Percentiles rank a stretch among this genome's conserved stretches.
Conservation (phyloP, 2,797 vertebrate genomes). For the Zalophus californianus region DNA sequence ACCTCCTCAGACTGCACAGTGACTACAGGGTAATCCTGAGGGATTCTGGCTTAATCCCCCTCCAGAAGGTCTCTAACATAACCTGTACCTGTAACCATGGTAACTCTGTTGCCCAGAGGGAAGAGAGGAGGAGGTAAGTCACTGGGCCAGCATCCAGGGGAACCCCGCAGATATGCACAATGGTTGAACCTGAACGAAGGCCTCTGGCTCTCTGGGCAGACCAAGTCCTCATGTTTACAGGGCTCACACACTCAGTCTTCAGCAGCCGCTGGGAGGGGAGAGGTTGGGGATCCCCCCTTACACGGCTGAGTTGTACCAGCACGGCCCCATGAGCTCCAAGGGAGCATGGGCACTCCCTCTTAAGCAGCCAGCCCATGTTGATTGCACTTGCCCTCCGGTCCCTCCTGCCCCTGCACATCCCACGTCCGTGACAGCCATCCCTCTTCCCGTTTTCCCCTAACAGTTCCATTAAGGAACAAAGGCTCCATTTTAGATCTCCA, state of each 20-base stretch:
- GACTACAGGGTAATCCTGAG: slow-evolving; percentile 11
- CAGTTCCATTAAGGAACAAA: neutral
- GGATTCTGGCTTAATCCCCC: slow-evolving; percentile 56
- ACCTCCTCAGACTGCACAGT: neutral
- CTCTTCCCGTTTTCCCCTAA: neutral
- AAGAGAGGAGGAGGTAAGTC: slow-evolving; percentile 52
- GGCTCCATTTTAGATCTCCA: neutral
- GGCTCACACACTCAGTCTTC: neutral
- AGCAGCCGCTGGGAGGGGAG: neutral
- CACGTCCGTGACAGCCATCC: neutral
- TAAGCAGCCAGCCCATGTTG: neutral
- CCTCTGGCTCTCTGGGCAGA: neutral
- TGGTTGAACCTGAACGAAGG: neutral
- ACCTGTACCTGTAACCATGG: slow-evolving; percentile 56
- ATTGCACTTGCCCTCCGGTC: neutral
- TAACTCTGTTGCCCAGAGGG: slow-evolving; percentile 31
- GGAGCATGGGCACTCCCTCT: neutral
- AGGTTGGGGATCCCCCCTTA: neutral
- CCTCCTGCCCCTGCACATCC: neutral
- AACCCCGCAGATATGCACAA: neutral
- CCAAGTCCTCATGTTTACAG: neutral
- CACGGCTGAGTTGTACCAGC: neutral
- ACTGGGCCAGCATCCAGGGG: neutral
- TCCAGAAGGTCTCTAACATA: slow-evolving; percentile 52
- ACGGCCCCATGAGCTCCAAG: neutral